Evolutionary conservation across 2,888 invertebrate species (phyloP), one percentile per base, ranked within the genome.

Genomic region (Eristalis arbustorum): DNA sequence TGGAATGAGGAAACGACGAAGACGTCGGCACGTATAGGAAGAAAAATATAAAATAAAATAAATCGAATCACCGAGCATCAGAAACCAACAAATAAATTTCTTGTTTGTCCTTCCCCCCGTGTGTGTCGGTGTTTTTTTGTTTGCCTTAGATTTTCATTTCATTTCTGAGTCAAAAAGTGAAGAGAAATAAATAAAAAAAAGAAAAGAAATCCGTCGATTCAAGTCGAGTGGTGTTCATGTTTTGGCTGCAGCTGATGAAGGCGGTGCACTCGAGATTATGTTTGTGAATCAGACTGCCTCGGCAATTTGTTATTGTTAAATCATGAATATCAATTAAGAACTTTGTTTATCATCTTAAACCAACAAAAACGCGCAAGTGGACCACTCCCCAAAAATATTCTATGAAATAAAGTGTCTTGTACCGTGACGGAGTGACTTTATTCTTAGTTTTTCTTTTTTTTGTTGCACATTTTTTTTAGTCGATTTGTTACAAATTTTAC

Each of bases 1-100:
- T 66, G 75, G 75, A 61, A 82, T 76, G 81, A 66, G 81, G 61
- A 76, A 71, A 40, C 75, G 81, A 40, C 75, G 75, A 61, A 71
- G 56, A 66, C 40, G 64, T 64, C 49, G 62, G 25, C 22, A 37
- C 31, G 6, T 25, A 31, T 18, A 18, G 2, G 11, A 59, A n/a
- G n/a, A n/a, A n/a, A n/a, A n/a, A n/a, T n/a, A n/a, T n/a, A n/a
- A n/a, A 57, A 42, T n/a, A 42, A n/a, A 6, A 5, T 3, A 18
- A 6, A n/a, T 49, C 6, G n/a, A n/a, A 2, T 6, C 18, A 1
- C 1, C 18, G 4, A 8, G 22, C 22, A 37, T 18, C 8, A 49
- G 18, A 49, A 49, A 18, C n/a, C 8, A n/a, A 49, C n/a, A 18
- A 18, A n/a, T n/a, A 0, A n/a, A 49, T 37, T 37, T n/a, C n/a